Conservation (phyloP, 2,888 invertebrate species). For the Eupelmus urozonus region DNA sequence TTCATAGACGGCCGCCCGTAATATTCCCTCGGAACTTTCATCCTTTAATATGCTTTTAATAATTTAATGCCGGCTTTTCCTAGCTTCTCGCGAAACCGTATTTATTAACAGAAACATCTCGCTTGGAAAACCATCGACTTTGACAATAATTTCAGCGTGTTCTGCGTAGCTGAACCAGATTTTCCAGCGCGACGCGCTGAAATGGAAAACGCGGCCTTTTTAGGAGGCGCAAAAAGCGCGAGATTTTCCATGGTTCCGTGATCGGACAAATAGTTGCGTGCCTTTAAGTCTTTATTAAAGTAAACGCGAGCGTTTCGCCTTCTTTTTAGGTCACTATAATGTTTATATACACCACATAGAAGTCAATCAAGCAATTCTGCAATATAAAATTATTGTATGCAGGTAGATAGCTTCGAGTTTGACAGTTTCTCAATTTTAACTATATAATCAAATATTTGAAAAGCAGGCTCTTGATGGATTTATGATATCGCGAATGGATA, state of each 20-base stretch:
- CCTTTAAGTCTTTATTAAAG: background rate
- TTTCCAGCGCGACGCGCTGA: slow-evolving; percentile 21
- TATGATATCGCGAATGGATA: background rate
- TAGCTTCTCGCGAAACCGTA: too few relatives aligned
- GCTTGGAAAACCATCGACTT: too few relatives aligned
- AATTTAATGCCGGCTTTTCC: slow-evolving; percentile 11
- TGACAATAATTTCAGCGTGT: slow-evolving; percentile 16
- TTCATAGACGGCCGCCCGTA: background rate
- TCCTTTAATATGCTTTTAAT: slow-evolving; percentile 32
- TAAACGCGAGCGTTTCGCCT: slow-evolving; percentile 6
- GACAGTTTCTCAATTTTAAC: background rate
- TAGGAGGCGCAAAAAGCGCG: background rate
- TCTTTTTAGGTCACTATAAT: too few relatives aligned
- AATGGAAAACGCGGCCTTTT: slow-evolving; percentile 44
- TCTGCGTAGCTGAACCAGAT: slow-evolving; percentile 34
- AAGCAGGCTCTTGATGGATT: background rate
- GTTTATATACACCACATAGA: too few relatives aligned
- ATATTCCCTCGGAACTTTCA: slow-evolving; percentile 10
- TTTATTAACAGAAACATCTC: too few relatives aligned
- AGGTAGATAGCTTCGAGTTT: too few relatives aligned
- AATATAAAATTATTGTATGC: too few relatives aligned
- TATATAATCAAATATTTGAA: background rate
- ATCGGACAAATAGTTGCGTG: slow-evolving; percentile 22
- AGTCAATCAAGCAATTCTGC: too few relatives aligned
- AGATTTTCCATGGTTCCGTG: slow-evolving; percentile 35